Evolutionary conservation across 2,888 invertebrate genomes (phyloP).

Genomic region (Agrotis clavis): DNA sequence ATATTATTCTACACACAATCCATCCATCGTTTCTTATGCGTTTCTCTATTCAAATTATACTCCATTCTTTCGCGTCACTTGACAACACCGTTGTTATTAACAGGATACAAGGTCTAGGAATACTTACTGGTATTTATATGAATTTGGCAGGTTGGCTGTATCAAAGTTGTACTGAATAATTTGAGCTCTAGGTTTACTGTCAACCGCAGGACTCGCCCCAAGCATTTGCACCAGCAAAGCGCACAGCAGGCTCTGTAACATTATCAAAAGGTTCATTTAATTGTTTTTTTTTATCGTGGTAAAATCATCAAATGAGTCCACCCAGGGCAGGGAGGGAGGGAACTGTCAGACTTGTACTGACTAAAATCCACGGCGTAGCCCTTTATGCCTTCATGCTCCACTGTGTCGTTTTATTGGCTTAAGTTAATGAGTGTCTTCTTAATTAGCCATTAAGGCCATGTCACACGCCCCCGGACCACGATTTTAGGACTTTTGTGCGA

Average conservation of each 20-base stretch:
- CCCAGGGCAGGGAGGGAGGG: too few relatives aligned
- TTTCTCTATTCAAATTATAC: too few relatives aligned
- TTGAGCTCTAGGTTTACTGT: conserved; percentile 77
- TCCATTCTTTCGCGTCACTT: too few relatives aligned
- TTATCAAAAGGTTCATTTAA: conserved; percentile 36
- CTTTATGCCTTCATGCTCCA: too few relatives aligned
- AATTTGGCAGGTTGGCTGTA: conserved; percentile 84
- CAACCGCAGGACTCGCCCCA: conserved; percentile 73
- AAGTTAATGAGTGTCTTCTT: conserved; percentile 24
- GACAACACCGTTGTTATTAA: not conserved
- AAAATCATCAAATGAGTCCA: too few relatives aligned
- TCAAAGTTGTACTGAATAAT: conserved; percentile 81
- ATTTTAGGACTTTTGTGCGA: conserved; percentile 12
- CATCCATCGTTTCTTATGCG: too few relatives aligned
- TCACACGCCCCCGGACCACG: conserved; percentile 17
- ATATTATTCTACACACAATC: too few relatives aligned
- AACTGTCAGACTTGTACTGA: too few relatives aligned
- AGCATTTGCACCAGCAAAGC: conserved; percentile 70
- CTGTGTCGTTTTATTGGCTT: conserved; percentile 13
- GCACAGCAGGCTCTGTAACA: conserved; percentile 78
- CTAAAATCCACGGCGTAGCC: too few relatives aligned
- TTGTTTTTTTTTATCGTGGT: not conserved
- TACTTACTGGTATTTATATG: conserved; percentile 87
- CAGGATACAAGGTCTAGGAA: not conserved
- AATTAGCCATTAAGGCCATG: conserved; percentile 25